phyloP scores from a whole-genome alignment of 2,113 vertebrate genomes.

The Struthidea cinerea region DNA sequence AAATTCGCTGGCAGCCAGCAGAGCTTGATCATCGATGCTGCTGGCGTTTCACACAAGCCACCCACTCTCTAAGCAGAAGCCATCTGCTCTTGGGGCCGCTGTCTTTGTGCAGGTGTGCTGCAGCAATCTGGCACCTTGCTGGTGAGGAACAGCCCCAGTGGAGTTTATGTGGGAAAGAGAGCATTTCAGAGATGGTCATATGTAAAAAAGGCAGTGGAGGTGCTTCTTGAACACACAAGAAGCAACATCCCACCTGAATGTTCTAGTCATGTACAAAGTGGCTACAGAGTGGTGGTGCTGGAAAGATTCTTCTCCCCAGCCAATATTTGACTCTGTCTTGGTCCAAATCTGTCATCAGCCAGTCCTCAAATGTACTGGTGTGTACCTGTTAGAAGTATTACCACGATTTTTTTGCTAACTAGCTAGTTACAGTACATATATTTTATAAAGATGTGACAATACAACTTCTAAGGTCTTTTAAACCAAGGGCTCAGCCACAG shows the following conservation, averaged over 20 bases:
- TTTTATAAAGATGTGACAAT: background rate
- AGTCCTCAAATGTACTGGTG: background rate
- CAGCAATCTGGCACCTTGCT: background rate
- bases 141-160: background rate
- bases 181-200: background rate
- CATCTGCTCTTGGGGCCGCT: background rate
- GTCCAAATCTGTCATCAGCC: background rate
- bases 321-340: background rate
- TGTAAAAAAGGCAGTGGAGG: background rate
- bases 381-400: background rate
- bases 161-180: background rate
- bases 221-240: background rate
- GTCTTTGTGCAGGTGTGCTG: background rate
- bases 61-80: background rate
- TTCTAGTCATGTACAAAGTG: background rate
- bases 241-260: fast-evolving
- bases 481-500: background rate
- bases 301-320: background rate
- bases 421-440: background rate
- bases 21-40: fast-evolving
- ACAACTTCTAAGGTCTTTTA: background rate
- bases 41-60: background rate
- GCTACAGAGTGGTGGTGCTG: background rate
- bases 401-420: background rate
- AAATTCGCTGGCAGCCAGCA: background rate